Percentiles rank a stretch among this genome's conserved stretches.
Conservation (phyloP, 2,797 vertebrate species). For the Hapalemur alaotrensis region DNA sequence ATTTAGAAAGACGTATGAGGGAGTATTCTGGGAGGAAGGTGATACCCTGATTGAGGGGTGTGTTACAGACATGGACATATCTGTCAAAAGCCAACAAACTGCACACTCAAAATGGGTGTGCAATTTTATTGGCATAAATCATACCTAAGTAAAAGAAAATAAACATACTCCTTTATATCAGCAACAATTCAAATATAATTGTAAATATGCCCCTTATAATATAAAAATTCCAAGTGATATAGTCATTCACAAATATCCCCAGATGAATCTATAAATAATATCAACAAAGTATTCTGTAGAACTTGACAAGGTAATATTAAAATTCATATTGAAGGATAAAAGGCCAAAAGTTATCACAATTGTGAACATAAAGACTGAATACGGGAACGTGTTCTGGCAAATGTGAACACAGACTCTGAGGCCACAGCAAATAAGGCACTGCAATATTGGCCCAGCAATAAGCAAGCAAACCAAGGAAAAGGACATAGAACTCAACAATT, state of each 20-base stretch:
- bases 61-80: background rate
- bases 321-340: constrained; percentile 26
- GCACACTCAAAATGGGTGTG: background rate
- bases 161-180: background rate
- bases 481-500: background rate
- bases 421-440: background rate
- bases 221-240: background rate
- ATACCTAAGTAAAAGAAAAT: background rate
- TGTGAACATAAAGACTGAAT: background rate
- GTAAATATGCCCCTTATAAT: background rate
- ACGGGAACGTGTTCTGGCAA: background rate
- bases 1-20: background rate
- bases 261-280: constrained; percentile 21
- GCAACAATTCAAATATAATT: background rate
- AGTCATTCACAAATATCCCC: background rate
- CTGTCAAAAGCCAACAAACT: background rate
- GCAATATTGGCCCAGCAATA: background rate
- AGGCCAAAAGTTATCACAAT: background rate
- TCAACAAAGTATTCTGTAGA: background rate
- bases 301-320: constrained; percentile 39
- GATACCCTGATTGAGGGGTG: background rate
- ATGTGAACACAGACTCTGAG: constrained; percentile 18
- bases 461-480: background rate
- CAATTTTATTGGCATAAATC: background rate
- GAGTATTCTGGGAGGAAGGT: background rate